Evolutionary conservation across 2,888 invertebrate genomes (phyloP), one percentile per base, ranked within the genome.

Genomic region (Furcula furcula): DNA sequence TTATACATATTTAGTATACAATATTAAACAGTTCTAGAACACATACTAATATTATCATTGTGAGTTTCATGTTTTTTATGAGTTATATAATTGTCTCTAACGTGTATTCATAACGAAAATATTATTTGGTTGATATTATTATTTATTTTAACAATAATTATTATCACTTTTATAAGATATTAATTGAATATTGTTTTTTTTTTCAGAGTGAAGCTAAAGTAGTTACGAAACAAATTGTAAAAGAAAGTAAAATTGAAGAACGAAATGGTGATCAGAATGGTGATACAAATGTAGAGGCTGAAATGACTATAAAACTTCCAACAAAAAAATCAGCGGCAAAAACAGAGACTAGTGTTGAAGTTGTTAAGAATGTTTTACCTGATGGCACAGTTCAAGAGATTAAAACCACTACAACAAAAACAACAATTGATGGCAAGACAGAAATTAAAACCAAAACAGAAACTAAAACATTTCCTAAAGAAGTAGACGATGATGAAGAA

Each of bases 261-360:
- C 72, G 76, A 55, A 77, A 76, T 58, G 78, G 76, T 16, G 67
- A 74, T 34, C 73, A 77, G 55, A 86, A 85, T 64, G 83, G 80
- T 25, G 71, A 82, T 12, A 48, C 65, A 18, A 65, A 67, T 29
- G 47, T 63, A 23, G 81, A 85, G 46, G 73, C 83, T 26, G 80
- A 75, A 39, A 52, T 86, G 43, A 76, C 78, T 26, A 72, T 86
- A 0, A 85, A 80, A 48, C 44, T 86, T 26, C 84, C 88, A 3
- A 42, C 76, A 1, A 86, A 85, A 46, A 83, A 83, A 44, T 72
- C 82, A 7, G 76, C 72, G 29, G 82, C 80, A 3, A 86, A 80
- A 65, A 84, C 80, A 31, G 87, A 87, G 53, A 88, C 87, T 21
- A 77, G 79, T 51, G 84, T 88, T 11, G 86, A 88, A 64, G 76